These are phyloP conservation scores for Aplocera efformata DNA, from an alignment of 2,888 invertebrate genomes.

Conservation along the genomic window DNA sequence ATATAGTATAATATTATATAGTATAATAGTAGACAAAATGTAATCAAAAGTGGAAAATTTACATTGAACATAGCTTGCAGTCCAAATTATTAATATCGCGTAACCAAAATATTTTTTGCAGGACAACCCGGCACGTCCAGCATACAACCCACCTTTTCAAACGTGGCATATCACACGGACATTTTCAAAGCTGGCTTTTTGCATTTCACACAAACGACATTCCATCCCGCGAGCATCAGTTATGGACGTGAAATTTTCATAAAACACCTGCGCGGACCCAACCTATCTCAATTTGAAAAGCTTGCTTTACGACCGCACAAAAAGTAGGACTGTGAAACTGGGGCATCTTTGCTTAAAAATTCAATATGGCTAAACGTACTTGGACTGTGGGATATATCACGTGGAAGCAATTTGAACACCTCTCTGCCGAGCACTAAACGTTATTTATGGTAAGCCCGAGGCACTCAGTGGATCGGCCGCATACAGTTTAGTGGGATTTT, in stretches of 20 bases:
- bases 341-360: slow-evolving; percentile 66
- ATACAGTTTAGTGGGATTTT: slow-evolving; percentile 66
- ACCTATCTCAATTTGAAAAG: slow-evolving; percentile 52
- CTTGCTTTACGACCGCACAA: slow-evolving; percentile 42
- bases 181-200: slow-evolving; percentile 28
- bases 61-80: neutral
- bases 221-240: slow-evolving; percentile 32
- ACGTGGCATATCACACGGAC: slow-evolving; percentile 21
- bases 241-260: slow-evolving; percentile 44
- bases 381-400: slow-evolving; percentile 68
- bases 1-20: too few relatives aligned
- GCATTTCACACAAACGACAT: slow-evolving; percentile 28
- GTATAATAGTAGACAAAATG: too few relatives aligned
- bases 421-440: slow-evolving; percentile 69
- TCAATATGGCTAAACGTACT: slow-evolving; percentile 70
- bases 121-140: neutral
- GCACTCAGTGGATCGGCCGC: slow-evolving; percentile 69
- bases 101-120: too few relatives aligned
- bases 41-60: too few relatives aligned
- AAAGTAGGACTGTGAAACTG: slow-evolving; percentile 33
- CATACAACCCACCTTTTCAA: slow-evolving; percentile 16
- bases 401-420: slow-evolving; percentile 77
- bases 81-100: neutral
- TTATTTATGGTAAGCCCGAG: slow-evolving; percentile 74
- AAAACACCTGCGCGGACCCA: slow-evolving; percentile 40